Conservation (phyloP, 1,140 invertebrate species). For the Paramacrobiotus metropolitanus region DNA sequence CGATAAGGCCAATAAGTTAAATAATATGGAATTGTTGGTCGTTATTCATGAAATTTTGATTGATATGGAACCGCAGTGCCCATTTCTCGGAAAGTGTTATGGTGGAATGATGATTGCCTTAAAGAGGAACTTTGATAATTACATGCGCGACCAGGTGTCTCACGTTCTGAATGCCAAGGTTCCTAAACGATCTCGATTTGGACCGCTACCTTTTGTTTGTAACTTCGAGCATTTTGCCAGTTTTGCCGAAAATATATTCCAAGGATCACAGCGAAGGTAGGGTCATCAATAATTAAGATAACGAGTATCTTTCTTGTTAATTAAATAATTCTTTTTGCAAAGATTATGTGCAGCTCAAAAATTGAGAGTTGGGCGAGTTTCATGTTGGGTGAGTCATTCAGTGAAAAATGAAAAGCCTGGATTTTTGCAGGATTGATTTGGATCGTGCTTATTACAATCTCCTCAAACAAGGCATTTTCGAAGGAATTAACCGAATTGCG, state of each 20-base stretch:
- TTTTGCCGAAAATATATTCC: not conserved
- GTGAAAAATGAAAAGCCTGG: too few relatives aligned
- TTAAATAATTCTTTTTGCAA: too few relatives aligned
- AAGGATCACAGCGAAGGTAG: not conserved
- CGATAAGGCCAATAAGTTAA: not conserved
- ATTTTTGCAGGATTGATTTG: not conserved
- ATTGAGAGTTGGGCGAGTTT: not conserved
- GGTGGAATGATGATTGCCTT: not conserved
- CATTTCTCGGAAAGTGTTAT: not conserved
- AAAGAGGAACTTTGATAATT: not conserved
- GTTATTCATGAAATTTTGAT: not conserved
- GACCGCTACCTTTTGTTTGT: constrained; percentile 1
- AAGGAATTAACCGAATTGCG: not conserved
- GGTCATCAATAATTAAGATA: too few relatives aligned
- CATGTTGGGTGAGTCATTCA: too few relatives aligned
- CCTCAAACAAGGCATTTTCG: not conserved
- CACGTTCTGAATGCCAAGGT: not conserved
- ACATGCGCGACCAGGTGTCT: not conserved
- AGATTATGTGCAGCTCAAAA: not conserved
- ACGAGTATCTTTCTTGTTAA: too few relatives aligned
- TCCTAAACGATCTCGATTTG: not conserved
- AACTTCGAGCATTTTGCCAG: constrained; percentile 1
- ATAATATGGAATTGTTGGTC: not conserved
- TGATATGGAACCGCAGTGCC: not conserved
- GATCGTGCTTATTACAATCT: not conserved